Evolutionary conservation across 2,797 vertebrate species (phyloP).

Genomic region (Petrocephalus sullivani): DNA sequence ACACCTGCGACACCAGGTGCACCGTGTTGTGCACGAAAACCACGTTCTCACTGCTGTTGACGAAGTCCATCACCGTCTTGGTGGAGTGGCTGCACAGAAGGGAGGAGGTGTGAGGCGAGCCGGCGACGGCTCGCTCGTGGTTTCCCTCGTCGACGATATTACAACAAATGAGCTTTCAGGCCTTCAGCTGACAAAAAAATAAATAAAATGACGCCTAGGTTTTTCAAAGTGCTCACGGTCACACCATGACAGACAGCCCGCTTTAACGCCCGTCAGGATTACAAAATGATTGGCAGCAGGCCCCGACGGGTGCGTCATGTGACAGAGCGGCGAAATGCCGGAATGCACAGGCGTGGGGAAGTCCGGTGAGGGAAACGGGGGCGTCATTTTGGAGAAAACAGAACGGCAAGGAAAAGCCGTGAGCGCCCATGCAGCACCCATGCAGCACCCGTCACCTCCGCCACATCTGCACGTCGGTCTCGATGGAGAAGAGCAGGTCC

Average conservation of each 20-base stretch:
- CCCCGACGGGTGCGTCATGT: neutral
- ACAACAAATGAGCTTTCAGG: neutral
- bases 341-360: neutral
- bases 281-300: neutral
- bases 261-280: neutral
- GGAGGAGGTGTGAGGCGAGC: neutral
- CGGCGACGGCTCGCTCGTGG: neutral
- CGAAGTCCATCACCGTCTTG: constrained; percentile 96
- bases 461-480: constrained; percentile 98
- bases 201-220: neutral
- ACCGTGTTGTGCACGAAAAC: constrained; percentile 98
- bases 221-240: neutral
- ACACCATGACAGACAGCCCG: neutral
- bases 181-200: neutral
- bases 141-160: neutral
- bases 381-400: neutral
- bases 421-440: neutral
- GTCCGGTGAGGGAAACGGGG: neutral
- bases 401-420: neutral
- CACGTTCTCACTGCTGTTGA: constrained; percentile 94
- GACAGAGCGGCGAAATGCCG: neutral
- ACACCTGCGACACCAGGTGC: constrained; percentile 95
- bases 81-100: constrained; percentile 78
- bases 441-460: constrained; percentile 71
- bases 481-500: constrained; percentile 92